Conservation (phyloP, 2,113 vertebrate genomes). For the Micromys minutus region DNA sequence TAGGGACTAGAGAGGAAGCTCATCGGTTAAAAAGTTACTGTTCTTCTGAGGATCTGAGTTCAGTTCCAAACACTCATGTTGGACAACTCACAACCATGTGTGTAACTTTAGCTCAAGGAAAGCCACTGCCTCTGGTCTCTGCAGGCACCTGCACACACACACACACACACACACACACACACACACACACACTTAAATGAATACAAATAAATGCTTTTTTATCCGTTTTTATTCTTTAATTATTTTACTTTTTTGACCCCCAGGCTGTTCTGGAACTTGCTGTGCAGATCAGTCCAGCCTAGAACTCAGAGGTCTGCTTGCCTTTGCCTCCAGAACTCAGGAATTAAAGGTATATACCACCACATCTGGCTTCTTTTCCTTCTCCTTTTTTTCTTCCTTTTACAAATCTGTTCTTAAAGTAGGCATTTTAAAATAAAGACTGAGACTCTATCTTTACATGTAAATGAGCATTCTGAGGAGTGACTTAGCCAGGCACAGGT, state of each 20-base stretch:
- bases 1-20: background rate
- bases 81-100: background rate
- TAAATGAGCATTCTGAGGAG: background rate
- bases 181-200: background rate
- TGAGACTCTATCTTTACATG: background rate
- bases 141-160: background rate
- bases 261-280: background rate
- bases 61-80: background rate
- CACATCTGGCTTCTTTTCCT: background rate
- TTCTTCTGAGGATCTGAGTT: background rate
- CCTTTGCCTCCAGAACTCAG: background rate
- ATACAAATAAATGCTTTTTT: background rate
- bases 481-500: too few relatives aligned
- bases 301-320: background rate
- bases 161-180: background rate
- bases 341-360: background rate
- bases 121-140: background rate
- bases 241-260: background rate
- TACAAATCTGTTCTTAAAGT: background rate
- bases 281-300: background rate
- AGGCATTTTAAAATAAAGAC: background rate
- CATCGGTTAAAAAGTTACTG: background rate
- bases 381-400: too few relatives aligned
- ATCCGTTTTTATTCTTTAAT: background rate
- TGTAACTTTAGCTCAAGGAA: background rate